Base-by-base conservation (phyloP, 2,113 vertebrate species). In the Romanogobio albipinnatus region DNA sequence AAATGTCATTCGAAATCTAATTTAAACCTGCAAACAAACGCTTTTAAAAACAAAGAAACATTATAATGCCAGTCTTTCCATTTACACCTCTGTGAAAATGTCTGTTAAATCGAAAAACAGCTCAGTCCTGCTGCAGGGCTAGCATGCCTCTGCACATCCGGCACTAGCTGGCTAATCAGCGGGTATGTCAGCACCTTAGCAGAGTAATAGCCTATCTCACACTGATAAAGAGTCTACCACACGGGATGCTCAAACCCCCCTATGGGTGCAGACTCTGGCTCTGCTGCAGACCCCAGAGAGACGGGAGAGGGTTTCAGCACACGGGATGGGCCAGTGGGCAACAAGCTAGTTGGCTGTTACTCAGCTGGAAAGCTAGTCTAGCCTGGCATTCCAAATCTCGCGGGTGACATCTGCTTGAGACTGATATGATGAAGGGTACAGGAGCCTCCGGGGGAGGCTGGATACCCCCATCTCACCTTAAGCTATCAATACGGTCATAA, bases 361-460 rank as follows among this genome's bases (percentile, higher is more conserved):
- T 59, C 61, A 9, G 47, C 68, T 76, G 77, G 70, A 81, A 84
- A 81, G 76, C 59, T 61, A 17, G 8, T 66, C 49, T 56, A 81
- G 45, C 70, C 9, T 76, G 39, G 71, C 76, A 22, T 61, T 68
- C 80, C 56, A 62, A 58, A 29, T 61, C 64, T 87, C 4, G n/a
- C 49, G 64, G 76, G 83, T 88, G 87, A 71, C 78, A 90, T 90
- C 87, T 91, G 89, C 87, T 84, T 89, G 17, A 75, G 56, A 76
- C 88, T 89, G 90, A 90, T 91, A 90, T 76, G 82, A 76, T 33
- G 26, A 83, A 90, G 86, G 61, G 66, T 86, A 88, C 59, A 81
- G 62, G 87, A 62, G 81, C 82, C 85, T 86, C 68, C 84, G 47
- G 22, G 84, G 45, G 84, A 51, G 74, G 14, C 59, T 53, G 24